Base-by-base conservation (phyloP, 2,113 vertebrate species). In the Penelope pileata region DNA sequence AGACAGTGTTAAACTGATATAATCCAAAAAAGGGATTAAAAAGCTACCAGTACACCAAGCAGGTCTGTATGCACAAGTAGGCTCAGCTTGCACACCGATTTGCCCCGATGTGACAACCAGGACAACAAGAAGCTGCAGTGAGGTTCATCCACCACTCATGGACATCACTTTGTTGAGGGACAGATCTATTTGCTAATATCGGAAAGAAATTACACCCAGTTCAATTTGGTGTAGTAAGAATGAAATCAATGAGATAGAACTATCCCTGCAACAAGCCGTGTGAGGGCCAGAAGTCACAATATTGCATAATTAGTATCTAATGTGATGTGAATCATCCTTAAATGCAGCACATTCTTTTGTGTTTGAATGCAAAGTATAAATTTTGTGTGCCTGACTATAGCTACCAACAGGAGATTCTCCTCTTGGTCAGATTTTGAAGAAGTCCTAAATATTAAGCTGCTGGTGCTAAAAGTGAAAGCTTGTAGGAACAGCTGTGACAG, bases 281-380 rank as follows among this genome's bases (percentile, higher is more conserved):
- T 5, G 16, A 69, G 66, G 30, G 6, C 22, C 4, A 29, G 5
- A 18, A 38, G 30, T 32, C 42, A 42, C 7, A 36, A 18, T 17
- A 40, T 2, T 27, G 5, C 5, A 8, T 40, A 48, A 75, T 6
- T 6, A 64, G 58, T 38, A 43, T 16, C 60, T 62, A 17, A 30
- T 4, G 3, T 2, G 0, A 60, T 23, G 5, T 0, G 3, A 83
- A 69, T 19, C 11, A 10, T 2, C 14, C 17, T 80, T 45, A 48
- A 79, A 66, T 6, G 6, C 34, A 29, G 16, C 9, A 7, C 18
- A 64, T 34, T 40, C 21, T 21, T 19, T 86, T 67, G 5, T 68
- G 19, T 8, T 86, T 24, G 6, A 56, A 66, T 16, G 16, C 6
- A 50, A 81, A 60, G 7, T 29, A 24, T 34, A n/a, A 66, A 10